Evolutionary conservation across 2,113 vertebrate species (phyloP), one percentile per base, ranked within the genome.

Genomic region (Eonycteris spelaea): DNA sequence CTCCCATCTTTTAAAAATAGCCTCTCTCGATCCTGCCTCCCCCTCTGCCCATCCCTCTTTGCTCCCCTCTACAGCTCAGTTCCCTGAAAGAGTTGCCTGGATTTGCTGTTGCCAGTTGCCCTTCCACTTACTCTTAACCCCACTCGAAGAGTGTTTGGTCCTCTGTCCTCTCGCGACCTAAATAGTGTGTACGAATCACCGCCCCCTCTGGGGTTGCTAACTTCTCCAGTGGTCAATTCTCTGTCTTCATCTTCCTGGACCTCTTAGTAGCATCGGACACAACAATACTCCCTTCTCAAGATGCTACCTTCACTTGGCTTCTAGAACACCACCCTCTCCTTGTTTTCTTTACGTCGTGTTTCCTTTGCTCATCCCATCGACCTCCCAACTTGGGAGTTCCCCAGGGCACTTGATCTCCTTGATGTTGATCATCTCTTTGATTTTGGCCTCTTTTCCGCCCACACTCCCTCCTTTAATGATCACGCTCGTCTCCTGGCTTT

Each of bases 351-450:
- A 18, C 5, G 30, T 21, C 33, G 19, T 6, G 43, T 55, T 82
- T 63, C n/a, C 38, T 82, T 70, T n/a, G 86, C 53, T 97, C 2
- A 10, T 85, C 26, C 70, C 10, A 2, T 38, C 71, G 55, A 7
- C 55, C 33, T 91, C 61, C 84, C 43, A 84, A 40, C 48, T 71
- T 75, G 74, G 61, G 45, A 48, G 65, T 48, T 57, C 70, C 67
- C 92, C 8, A 21, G 91, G 30, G 43, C 70, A 1, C 75, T 87
- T 2, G 12, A n/a, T 90, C 84, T 57, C 80, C 57, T 71, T 73
- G 33, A 38, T 61, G 77, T 94, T 70, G 65, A 75, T 70, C 84
- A 70, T 87, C 51, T 59, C 28, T 74, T 57, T 86, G 71, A 86
- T 68, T 57, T 91, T 65, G 7, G 7, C 53, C 74, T 68, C n/a